Conservation (phyloP, 2,888 invertebrate genomes). For the Epiblema foenella region DNA sequence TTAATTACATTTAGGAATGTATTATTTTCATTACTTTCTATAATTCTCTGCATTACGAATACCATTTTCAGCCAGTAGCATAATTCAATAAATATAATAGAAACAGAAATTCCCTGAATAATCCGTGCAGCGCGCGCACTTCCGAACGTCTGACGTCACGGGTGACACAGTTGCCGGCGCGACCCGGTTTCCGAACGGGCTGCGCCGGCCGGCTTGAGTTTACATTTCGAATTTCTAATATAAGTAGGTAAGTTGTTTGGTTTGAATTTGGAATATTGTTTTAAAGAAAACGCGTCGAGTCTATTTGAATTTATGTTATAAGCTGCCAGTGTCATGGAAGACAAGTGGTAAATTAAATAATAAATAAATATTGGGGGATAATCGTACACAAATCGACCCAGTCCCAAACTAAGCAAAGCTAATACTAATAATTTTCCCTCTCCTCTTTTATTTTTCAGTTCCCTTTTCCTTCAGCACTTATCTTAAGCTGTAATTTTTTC, state of each 20-base stretch:
- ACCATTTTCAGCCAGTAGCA: slow-evolving; percentile 15
- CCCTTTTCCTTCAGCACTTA: no score
- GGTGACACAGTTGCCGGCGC: slow-evolving; percentile 45
- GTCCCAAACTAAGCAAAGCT: no score
- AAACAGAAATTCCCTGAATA: slow-evolving; percentile 38
- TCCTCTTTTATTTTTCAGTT: no score
- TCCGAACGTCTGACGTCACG: slow-evolving; percentile 44
- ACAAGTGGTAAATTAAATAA: no score
- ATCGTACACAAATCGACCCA: no score
- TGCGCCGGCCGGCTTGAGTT: slow-evolving; percentile 34
- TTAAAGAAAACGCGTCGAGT: not conserved
- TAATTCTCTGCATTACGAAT: not conserved
- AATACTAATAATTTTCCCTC: no score
- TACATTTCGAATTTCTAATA: slow-evolving; percentile 30
- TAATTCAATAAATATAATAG: slow-evolving; percentile 31
- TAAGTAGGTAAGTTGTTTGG: not conserved
- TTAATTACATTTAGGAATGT: no score
- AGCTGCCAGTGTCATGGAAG: not conserved
- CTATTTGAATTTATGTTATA: not conserved
- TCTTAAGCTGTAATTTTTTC: no score
- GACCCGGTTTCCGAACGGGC: slow-evolving; percentile 42
- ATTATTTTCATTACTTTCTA: not conserved
- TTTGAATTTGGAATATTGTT: not conserved
- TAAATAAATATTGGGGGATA: no score
- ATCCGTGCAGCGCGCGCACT: slow-evolving; percentile 42